Evolutionary conservation across 2,113 vertebrate species (phyloP), one percentile per base, ranked within the genome.

Genomic region (Paedocypris sp.): DNA sequence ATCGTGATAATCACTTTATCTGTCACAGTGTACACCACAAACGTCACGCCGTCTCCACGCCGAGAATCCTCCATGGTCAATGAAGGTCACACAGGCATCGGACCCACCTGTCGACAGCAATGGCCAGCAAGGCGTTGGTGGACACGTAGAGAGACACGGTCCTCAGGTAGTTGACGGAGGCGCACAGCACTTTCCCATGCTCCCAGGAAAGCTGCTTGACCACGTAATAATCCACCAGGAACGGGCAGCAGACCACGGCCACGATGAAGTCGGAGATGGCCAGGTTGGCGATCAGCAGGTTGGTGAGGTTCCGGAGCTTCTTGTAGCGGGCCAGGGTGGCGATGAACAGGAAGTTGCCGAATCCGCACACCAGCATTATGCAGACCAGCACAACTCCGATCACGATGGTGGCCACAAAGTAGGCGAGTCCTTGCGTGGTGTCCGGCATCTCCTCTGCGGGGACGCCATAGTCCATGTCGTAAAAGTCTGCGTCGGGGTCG

Each of bases 161-260:
- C 7, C 87, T 78, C 8, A 99, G 83, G 70, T 98, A 99, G 79
- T 94, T 98, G 69, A 98, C 81, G 0, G 91, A 88, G 32, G 91
- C 91, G 2, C 95, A 99, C 23, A 99, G 80, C 67, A 90, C 20
- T 0, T 91, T 81, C 20, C 95, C 94, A 0, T 99, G 92, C 54
- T 90, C 81, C 95, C 95, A 99, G 62, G 92, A 95, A 4, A 99
- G 88, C 78, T 93, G 87, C 12, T 86, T 88, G 2, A 97, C 89
- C 66, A 99, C 94, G 0, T 99, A 99, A 75, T 99, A 99, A 80
- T 99, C 94, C 86, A 99, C 85, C 71, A 97, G 83, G 1, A 99
- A 99, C 1, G 95, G 95, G 62, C 95, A 99, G 78, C 95, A 99
- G 59, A 97, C 84, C 0, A 94, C 88, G 10, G 95, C 92, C 61